Base-by-base conservation (phyloP, 2,888 invertebrate species). In the Dascillus cervinus region DNA sequence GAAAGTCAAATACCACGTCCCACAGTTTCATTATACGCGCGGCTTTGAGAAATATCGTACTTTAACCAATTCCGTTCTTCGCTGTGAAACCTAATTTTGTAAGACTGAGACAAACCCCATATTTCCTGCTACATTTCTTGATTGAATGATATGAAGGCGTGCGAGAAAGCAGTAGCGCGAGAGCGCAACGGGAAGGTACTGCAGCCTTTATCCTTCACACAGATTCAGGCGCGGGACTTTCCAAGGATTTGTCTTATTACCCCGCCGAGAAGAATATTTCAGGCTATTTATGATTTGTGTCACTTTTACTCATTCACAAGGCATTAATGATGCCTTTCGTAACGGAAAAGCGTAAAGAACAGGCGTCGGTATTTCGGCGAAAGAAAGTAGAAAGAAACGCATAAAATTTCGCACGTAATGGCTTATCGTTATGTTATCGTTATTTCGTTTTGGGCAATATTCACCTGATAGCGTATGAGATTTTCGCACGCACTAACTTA, bases 101-200 rank as follows among this genome's bases (percentile, higher is more conserved):
- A 49, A 55, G 52, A 49, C 55, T 52, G 58, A 58, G 54, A 57
- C 58, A 56, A 56, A 57, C 55, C 52, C 57, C 56, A 58, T 59
- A 58, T 59, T 60, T 60, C 56, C 58, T 58, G 56, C 55, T 56
- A 58, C 57, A 56, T 59, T 59, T 49, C 60, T 58, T 60, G 60
- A 60, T 60, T 61, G 60, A 61, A 47, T 49, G 49, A 47, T 49
- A 49, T 46, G 49, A 42, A 43, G 32, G 40, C 38, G 37, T 31
- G 26, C 6, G 34, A 29, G 26, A 23, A 28, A 37, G 37, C 31
- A 34, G 32, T 24, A 34, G 40, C 11, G 26, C 24, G 22, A 3
- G 4, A 17, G 5, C 17, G 8, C 17, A 8, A 8, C 17, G 17
- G 17, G 5, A 8, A 8, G 4, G 17, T 8, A 8, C 17, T 17